These are phyloP conservation scores for Sus cebifrons DNA, from an alignment of 2,797 vertebrate species.

Conservation along the genomic window DNA sequence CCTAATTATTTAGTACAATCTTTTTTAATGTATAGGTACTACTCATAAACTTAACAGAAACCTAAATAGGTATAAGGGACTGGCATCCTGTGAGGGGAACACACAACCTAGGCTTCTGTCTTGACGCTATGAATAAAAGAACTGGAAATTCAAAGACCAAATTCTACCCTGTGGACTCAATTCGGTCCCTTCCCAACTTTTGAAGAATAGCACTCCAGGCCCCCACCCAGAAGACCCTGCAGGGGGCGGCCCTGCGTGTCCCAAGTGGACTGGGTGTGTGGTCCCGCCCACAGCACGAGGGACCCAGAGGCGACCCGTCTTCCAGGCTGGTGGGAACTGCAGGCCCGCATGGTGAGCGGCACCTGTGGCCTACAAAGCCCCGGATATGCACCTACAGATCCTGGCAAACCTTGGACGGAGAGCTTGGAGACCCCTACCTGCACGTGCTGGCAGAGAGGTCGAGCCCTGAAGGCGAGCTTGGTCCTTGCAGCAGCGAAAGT, in stretches of 20 bases:
- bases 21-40: background rate
- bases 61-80: background rate
- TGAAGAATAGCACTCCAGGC: background rate
- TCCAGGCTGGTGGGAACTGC: conserved; percentile 94
- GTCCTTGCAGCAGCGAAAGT: conserved; percentile 97
- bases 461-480: conserved; percentile 87
- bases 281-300: conserved; percentile 85
- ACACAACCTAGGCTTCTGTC: background rate
- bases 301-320: conserved; percentile 90
- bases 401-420: conserved; percentile 98
- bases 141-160: background rate
- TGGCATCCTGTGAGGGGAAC: background rate
- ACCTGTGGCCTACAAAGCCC: conserved; percentile 92
- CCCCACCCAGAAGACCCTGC: background rate
- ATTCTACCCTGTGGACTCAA: background rate
- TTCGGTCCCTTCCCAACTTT: background rate
- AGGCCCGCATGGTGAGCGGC: conserved; percentile 93
- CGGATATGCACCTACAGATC: conserved; percentile 96
- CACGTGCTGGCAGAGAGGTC: conserved; percentile 92
- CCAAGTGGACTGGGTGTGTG: no score
- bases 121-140: background rate
- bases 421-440: conserved; percentile 98
- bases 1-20: background rate
- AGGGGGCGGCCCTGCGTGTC: accelerated
- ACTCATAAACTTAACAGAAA: background rate